Evolutionary conservation across 2,797 vertebrate species (phyloP).

Genomic region (Siniperca undulata): DNA sequence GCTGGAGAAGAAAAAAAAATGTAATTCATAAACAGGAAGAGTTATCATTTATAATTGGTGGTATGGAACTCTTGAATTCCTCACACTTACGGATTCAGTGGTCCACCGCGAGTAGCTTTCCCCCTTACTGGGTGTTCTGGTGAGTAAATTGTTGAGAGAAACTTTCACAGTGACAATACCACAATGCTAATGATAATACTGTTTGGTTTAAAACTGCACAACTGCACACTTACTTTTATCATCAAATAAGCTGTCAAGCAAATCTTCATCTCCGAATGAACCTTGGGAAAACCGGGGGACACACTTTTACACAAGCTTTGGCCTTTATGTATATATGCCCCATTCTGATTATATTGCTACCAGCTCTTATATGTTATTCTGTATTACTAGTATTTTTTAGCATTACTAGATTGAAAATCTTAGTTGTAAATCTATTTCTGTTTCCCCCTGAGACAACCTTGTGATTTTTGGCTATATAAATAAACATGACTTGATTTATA

Average conservation of each 20-base stretch:
- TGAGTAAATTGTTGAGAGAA: slow-evolving; percentile 9
- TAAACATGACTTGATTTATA: background rate
- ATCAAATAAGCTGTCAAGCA: slow-evolving; percentile 85
- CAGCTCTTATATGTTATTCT: background rate
- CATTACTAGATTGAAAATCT: background rate
- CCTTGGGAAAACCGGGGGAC: slow-evolving; percentile 42
- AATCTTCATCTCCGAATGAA: slow-evolving; percentile 70
- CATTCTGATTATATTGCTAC: background rate
- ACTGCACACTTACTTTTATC: slow-evolving; percentile 72
- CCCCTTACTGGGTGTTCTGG: slow-evolving; percentile 49
- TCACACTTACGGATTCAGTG: slow-evolving; percentile 53
- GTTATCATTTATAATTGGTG: background rate
- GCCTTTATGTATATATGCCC: background rate
- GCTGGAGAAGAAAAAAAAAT: slow-evolving; percentile 71
- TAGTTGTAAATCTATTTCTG: background rate
- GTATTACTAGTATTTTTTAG: background rate
- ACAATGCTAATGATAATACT: background rate
- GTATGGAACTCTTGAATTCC: background rate
- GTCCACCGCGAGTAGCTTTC: slow-evolving; percentile 35
- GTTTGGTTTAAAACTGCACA: background rate
- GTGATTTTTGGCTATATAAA: background rate
- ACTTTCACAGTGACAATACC: background rate
- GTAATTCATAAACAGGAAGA: background rate
- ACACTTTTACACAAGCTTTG: slow-evolving; percentile 3
- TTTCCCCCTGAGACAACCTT: background rate